These are phyloP conservation scores for Tonatia bakeri DNA, from an alignment of 2,113 vertebrate genomes.

Conservation along the genomic window DNA sequence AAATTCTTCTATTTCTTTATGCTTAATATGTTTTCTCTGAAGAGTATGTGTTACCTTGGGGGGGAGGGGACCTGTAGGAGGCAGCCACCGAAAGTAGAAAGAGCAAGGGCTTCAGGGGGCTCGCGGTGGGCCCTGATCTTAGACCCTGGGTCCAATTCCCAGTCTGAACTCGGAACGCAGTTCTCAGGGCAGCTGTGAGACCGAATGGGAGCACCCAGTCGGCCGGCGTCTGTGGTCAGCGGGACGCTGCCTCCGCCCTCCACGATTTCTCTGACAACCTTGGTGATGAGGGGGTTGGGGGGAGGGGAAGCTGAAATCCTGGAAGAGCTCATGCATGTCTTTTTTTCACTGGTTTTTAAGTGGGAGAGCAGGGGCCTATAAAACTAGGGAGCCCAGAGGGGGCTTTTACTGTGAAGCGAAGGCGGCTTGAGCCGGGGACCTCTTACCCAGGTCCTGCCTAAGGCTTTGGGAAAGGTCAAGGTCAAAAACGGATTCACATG, in stretches of 20 bases:
- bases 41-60: not conserved
- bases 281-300: too few relatives aligned
- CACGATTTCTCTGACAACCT: not conserved
- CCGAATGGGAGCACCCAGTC: too few relatives aligned
- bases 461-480: not conserved
- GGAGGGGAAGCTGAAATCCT: not conserved
- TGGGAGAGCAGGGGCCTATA: not conserved
- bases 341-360: not conserved
- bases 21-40: not conserved
- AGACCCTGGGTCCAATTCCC: not conserved
- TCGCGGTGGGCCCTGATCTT: not conserved
- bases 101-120: not conserved
- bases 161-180: fast-evolving
- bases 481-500: not conserved
- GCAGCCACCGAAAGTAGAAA: not conserved
- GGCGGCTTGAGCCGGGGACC: not conserved
- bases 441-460: not conserved
- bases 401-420: not conserved
- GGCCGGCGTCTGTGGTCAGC: too few relatives aligned
- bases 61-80: not conserved
- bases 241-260: not conserved
- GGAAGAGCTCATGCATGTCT: not conserved
- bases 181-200: not conserved
- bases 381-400: not conserved
- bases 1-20: not conserved